Conservation (phyloP, 2,113 vertebrate genomes). For the Syngnathoides biaculeatus region DNA sequence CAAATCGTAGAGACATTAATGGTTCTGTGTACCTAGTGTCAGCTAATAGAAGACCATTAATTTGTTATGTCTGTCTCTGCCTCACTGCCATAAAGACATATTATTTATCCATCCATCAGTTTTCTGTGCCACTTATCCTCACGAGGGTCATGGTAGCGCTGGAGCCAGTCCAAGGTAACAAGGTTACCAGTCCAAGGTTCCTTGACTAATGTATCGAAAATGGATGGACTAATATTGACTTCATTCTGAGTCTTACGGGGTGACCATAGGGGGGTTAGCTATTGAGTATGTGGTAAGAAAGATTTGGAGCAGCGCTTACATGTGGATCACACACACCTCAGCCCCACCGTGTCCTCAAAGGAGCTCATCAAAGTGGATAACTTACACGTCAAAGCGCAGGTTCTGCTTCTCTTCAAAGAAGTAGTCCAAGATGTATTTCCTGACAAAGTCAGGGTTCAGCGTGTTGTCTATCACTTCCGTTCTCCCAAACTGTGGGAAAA, state of each 20-base stretch:
- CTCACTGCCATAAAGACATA: too few relatives aligned
- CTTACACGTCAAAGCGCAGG: constrained; percentile 95
- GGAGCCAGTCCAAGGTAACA: too few relatives aligned
- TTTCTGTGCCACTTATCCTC: too few relatives aligned
- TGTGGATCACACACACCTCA: constrained; percentile 16
- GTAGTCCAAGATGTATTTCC: constrained; percentile 93
- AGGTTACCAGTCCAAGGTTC: too few relatives aligned
- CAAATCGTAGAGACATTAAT: too few relatives aligned
- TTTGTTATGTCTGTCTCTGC: too few relatives aligned
- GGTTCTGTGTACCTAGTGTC: too few relatives aligned
- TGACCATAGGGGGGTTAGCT: constrained; percentile 11
- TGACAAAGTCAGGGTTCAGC: constrained; percentile 91
- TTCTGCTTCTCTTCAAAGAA: constrained; percentile 97
- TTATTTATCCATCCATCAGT: too few relatives aligned
- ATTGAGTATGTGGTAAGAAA: constrained; percentile 9
- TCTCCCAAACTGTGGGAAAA: constrained; percentile 82
- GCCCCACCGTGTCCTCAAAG: constrained; percentile 27
- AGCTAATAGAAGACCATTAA: too few relatives aligned
- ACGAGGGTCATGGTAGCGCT: too few relatives aligned
- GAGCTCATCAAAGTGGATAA: constrained; percentile 57
- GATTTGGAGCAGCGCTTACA: constrained; percentile 25
- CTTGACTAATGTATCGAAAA: not conserved
- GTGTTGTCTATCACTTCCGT: constrained; percentile 96
- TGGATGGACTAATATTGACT: not conserved
- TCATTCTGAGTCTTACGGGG: not conserved